Evolutionary conservation across 2,888 invertebrate species (phyloP).

Genomic region (Hydraecia micacea): DNA sequence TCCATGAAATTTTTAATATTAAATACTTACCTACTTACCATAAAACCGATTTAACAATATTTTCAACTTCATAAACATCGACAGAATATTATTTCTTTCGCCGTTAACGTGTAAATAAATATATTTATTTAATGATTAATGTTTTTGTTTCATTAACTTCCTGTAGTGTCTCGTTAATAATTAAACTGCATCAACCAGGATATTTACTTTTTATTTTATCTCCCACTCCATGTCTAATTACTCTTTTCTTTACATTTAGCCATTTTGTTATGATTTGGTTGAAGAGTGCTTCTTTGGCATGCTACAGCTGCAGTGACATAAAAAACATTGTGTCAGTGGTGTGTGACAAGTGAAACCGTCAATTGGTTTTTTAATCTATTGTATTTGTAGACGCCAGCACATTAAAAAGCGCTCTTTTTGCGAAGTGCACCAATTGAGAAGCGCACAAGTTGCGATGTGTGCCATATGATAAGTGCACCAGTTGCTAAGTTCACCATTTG

Average conservation of each 20-base stretch:
- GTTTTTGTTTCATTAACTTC: slow-evolving; percentile 76
- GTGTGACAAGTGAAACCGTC: neutral
- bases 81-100: slow-evolving; percentile 85
- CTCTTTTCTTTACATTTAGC: neutral
- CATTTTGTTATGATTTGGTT: neutral
- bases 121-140: slow-evolving; percentile 89
- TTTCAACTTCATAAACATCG: slow-evolving; percentile 83
- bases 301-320: neutral
- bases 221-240: neutral
- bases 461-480: too few species aligned
- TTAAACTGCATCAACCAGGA: neutral
- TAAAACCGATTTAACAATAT: slow-evolving; percentile 70
- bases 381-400: too few species aligned
- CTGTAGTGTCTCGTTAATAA: neutral
- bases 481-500: too few species aligned
- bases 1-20: slow-evolving; percentile 71
- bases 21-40: slow-evolving; percentile 68
- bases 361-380: neutral
- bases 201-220: neutral
- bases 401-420: too few species aligned
- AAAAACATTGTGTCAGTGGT: neutral
- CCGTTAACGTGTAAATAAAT: slow-evolving; percentile 89
- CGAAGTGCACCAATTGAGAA: too few species aligned
- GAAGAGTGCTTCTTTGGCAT: neutral
- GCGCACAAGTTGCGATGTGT: too few species aligned